Evolutionary conservation across 92 coral and sea anemone species (phyloP), one percentile per base, ranked within the genome.

Genomic region (Zoanthus gigantus): DNA sequence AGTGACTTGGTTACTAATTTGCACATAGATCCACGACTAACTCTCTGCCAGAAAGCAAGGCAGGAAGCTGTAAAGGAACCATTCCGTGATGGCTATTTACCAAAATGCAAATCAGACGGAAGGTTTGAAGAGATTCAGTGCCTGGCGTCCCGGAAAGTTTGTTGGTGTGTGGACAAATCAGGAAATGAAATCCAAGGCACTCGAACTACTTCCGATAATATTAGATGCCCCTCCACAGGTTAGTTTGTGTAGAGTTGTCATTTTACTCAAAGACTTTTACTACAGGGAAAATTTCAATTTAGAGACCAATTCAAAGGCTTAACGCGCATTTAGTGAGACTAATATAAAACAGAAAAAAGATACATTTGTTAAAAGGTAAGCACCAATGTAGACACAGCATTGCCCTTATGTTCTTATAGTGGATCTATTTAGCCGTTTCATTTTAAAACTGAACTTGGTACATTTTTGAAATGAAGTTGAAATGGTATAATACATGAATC

Each of bases 81-180:
- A 10, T 84, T 89, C 4, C 92, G 92, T 48, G 94, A 93, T 44
- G 95, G 91, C 44, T 68, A 88, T 75, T 86, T 93, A 28, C 92
- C 99, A n/a, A 94, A 86, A 72, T 96, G 99, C 76, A 92, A 93
- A 75, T 77, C 90, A 17, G 44, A 90, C 63, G 99, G 99, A 4
- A 78, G 66, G 12, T 96, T 77, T 53, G 97, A 95, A 44, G 95
- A 89, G 86, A 85, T 92, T 72, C 99, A 96, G 88, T 96, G 99
- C 44, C 91, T 95, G 60, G 77, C 83, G 32, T 86, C 93, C 15
- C 88, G 91, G 50, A 88, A 86, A 71, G 90, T 84, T 54, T 96
- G 99, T 48, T 95, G 99, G 99, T 96, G 99, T 73, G 92, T 90
- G 63, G 95, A 95, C 81, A 88, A 84, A 31, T 91, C 91, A 80